A percentile compares a stretch with the other conserved stretches of the same genome.
Conservation (phyloP, 2,888 invertebrate genomes). For the Linnaemya tessellans region DNA sequence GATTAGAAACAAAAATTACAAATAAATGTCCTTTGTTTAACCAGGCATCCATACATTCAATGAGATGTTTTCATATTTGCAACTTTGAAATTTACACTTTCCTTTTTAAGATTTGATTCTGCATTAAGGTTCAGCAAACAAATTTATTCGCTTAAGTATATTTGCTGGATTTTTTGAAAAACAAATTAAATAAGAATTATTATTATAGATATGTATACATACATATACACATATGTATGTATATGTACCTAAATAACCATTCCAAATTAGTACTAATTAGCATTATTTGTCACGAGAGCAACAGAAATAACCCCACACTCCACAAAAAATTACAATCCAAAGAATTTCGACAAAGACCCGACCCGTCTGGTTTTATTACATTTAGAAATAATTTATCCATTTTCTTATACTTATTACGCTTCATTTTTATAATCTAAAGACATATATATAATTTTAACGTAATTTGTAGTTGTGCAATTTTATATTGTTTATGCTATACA, state of each 20-base stretch:
- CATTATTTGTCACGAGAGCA: conserved; percentile 19
- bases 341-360: conserved; percentile 33
- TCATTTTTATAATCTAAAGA: background rate
- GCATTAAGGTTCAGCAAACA: too few relatives aligned
- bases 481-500: background rate
- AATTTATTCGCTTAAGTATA: too few relatives aligned
- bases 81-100: too few relatives aligned
- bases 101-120: too few relatives aligned
- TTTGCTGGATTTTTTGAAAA: background rate
- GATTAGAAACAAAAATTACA: too few relatives aligned
- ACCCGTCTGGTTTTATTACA: conserved; percentile 32
- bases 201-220: too few relatives aligned
- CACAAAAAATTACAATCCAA: background rate
- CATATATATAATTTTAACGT: background rate
- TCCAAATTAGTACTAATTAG: conserved; percentile 1
- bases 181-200: background rate
- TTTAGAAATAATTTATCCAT: conserved; percentile 2
- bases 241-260: background rate
- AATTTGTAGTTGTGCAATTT: background rate
- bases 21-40: too few relatives aligned
- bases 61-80: too few relatives aligned
- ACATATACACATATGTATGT: background rate
- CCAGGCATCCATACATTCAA: too few relatives aligned
- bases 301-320: background rate
- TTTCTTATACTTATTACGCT: conserved; percentile 2